Percentiles rank a stretch among this genome's conserved stretches.
phyloP scores from a whole-genome alignment of 2,113 vertebrate species.

The Oriolus oriolus region DNA sequence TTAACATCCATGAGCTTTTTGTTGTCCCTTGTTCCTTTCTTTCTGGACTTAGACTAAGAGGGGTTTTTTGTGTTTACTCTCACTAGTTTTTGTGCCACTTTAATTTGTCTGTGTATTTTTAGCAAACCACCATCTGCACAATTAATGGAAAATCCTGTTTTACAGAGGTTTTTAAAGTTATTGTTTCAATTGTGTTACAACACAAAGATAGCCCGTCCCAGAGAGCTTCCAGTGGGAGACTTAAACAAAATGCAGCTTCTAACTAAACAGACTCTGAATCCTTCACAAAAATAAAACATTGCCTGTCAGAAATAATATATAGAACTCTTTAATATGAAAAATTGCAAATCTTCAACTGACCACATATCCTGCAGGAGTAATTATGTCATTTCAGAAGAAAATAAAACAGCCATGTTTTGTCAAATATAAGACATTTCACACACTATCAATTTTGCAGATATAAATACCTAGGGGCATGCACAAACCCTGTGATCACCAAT shows the following conservation, averaged over 20 bases:
- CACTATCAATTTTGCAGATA: constrained; percentile 56
- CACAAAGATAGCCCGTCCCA: constrained; percentile 21
- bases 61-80: not conserved
- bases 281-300: constrained; percentile 24
- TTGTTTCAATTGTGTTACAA: constrained; percentile 2
- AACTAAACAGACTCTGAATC: constrained; percentile 23
- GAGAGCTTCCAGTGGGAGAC: not conserved
- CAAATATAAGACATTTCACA: constrained; percentile 55
- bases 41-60: not conserved
- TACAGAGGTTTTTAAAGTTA: constrained; percentile 6
- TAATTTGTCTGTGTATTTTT: constrained; percentile 6
- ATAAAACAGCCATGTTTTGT: constrained; percentile 49
- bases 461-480: constrained; percentile 45
- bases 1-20: not conserved
- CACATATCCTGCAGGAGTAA: constrained; percentile 53
- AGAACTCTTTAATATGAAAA: constrained; percentile 30
- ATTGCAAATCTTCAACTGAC: constrained; percentile 42
- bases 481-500: constrained; percentile 18
- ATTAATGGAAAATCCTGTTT: constrained; percentile 27
- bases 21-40: not conserved
- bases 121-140: not conserved
- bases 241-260: constrained; percentile 21
- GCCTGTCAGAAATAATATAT: constrained; percentile 42
- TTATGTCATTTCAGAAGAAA: constrained; percentile 54
- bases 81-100: not conserved